Conservation (phyloP, 2,113 vertebrate genomes). For the Aegotheles bennettii region DNA sequence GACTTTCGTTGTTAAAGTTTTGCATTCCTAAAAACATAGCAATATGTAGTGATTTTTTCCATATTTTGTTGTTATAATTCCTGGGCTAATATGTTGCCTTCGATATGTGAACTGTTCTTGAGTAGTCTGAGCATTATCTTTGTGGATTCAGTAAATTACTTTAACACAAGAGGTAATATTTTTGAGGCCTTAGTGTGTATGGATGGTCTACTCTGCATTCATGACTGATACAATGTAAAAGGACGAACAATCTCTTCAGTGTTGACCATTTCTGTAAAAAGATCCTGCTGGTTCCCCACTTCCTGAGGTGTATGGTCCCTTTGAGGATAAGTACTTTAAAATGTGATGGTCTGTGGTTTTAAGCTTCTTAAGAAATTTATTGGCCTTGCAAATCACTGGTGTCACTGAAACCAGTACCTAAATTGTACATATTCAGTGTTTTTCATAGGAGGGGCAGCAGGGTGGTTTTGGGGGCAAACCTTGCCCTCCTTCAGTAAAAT, state of each 20-base stretch:
- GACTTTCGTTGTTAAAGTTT: background rate
- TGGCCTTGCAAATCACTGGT: background rate
- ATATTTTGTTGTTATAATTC: background rate
- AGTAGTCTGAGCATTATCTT: background rate
- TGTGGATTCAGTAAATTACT: background rate
- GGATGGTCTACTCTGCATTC: background rate
- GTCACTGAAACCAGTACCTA: background rate
- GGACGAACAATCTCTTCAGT: background rate
- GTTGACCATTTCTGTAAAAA: background rate
- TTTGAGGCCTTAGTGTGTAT: background rate
- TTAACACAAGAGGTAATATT: background rate
- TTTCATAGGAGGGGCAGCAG: background rate
- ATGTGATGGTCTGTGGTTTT: background rate
- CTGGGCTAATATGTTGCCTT: background rate
- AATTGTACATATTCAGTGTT: background rate
- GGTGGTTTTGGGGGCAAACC: background rate
- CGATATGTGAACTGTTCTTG: background rate
- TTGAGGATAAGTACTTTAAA: background rate
- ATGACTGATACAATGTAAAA: background rate
- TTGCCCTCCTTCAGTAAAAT: background rate
- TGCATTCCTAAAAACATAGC: background rate
- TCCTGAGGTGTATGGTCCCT: background rate
- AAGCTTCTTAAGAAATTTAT: background rate
- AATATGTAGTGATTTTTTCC: rapidly evolving
- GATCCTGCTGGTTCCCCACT: background rate